Conservation (phyloP, 2,888 invertebrate species). For the Eristalis pertinax region DNA sequence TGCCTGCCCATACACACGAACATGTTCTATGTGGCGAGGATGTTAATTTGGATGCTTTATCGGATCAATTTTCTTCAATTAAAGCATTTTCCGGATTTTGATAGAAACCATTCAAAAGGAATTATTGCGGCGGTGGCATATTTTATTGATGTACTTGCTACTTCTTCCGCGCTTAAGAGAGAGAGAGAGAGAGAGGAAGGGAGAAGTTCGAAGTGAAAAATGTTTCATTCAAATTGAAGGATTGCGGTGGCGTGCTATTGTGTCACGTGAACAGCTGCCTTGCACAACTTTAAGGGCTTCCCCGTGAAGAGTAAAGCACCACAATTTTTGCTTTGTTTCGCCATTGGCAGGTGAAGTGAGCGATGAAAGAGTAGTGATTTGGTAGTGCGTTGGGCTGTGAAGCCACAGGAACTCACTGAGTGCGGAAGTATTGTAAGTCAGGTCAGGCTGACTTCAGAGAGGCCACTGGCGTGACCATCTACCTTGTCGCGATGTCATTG, state of each 20-base stretch:
- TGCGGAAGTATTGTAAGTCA: too few relatives aligned
- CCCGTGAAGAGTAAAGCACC: background rate
- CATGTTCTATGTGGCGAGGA: slow-evolving; percentile 4
- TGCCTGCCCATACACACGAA: background rate
- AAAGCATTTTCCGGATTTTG: slow-evolving; percentile 31
- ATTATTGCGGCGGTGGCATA: slow-evolving; percentile 23
- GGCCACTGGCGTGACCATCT: too few relatives aligned
- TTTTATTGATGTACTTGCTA: slow-evolving; percentile 19
- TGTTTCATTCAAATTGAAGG: background rate
- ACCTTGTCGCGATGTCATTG: too few relatives aligned
- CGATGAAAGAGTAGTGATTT: too few relatives aligned
- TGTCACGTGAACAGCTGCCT: background rate
- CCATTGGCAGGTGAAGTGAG: too few relatives aligned
- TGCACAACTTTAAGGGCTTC: slow-evolving; percentile 8
- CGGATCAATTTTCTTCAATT: slow-evolving; percentile 52
- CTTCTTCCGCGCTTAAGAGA: background rate
- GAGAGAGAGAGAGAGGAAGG: background rate
- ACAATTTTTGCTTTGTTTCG: background rate
- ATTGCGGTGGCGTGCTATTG: background rate
- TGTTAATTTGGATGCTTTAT: slow-evolving; percentile 48
- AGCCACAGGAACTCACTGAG: too few relatives aligned
- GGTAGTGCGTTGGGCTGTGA: too few relatives aligned
- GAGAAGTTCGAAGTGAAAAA: background rate
- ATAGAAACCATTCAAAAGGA: slow-evolving; percentile 34
- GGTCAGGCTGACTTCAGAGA: too few relatives aligned